These are phyloP conservation scores for Pseudonaja textilis DNA, from an alignment of 2,113 vertebrate species.

Conservation along the genomic window DNA sequence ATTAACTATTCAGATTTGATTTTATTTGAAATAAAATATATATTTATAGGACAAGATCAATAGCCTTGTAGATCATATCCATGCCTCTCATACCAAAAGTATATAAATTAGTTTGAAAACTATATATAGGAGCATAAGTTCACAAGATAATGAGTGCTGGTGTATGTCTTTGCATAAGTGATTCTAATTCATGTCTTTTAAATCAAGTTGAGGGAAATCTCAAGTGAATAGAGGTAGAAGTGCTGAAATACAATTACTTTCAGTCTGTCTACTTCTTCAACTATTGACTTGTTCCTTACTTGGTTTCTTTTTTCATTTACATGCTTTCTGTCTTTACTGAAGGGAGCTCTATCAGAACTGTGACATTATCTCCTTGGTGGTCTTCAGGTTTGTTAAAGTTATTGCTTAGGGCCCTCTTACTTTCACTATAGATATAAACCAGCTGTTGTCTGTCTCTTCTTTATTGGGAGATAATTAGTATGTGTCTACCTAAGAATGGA, in stretches of 20 bases:
- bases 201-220: not conserved
- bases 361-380: conserved; percentile 32
- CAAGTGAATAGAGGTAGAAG: not conserved
- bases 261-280: not conserved
- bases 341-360: conserved; percentile 1
- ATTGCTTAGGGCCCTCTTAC: conserved; percentile 39
- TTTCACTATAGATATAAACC: conserved; percentile 53
- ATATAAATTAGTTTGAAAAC: not conserved
- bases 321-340: conserved; percentile 5
- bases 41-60: not conserved
- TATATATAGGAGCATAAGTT: not conserved
- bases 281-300: not conserved
- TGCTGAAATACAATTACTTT: not conserved
- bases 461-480: conserved; percentile 37
- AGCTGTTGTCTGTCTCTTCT: conserved; percentile 53
- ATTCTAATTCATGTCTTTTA: not conserved
- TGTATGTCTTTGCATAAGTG: not conserved
- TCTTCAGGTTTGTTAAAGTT: conserved; percentile 57
- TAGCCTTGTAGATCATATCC: not conserved
- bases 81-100: not conserved
- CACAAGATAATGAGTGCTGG: not conserved
- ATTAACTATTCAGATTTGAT: not conserved
- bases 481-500: conserved; percentile 34
- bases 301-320: conserved; percentile 1
- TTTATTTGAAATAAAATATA: accelerated